A percentile compares a stretch with the other conserved stretches of the same genome.
These are phyloP conservation scores for Chromis chromis DNA, from an alignment of 2,797 vertebrate genomes.

Conservation along the genomic window DNA sequence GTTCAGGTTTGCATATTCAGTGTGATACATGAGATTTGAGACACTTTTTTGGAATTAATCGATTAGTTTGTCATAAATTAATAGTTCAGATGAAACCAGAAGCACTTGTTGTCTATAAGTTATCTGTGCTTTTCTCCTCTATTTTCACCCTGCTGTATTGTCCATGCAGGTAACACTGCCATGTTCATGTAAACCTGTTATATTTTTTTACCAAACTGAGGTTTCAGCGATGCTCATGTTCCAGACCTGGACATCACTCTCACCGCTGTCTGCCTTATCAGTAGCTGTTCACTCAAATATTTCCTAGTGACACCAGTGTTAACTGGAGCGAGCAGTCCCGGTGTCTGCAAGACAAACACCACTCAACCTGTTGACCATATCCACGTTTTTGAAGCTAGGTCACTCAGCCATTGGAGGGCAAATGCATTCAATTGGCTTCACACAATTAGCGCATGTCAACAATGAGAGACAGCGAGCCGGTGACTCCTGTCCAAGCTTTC, in stretches of 20 bases:
- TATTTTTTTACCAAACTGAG: conserved; percentile 2
- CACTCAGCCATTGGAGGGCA: conserved; percentile 77
- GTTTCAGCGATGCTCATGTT: conserved; percentile 17
- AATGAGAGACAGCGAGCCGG: conserved; percentile 53
- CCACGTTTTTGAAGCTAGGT: conserved; percentile 70
- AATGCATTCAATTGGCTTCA: conserved; percentile 81
- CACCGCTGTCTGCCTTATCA: conserved; percentile 66
- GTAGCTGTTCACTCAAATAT: conserved; percentile 82
- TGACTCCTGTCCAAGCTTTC: conserved; percentile 60
- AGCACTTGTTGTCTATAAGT: neutral
- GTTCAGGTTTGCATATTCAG: neutral
- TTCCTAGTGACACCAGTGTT: conserved; percentile 80
- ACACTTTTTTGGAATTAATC: neutral
- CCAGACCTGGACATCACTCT: conserved; percentile 23
- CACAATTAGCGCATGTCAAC: conserved; percentile 83
- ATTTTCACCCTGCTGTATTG: neutral
- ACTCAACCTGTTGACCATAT: conserved; percentile 80
- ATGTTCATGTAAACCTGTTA: neutral
- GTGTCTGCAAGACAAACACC: conserved; percentile 79
- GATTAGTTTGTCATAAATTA: neutral
- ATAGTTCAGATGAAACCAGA: neutral
- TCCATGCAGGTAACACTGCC: neutral
- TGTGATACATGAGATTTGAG: neutral
- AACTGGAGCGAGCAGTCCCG: conserved; percentile 78
- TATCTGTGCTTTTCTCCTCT: neutral